Evolutionary conservation across 2,888 invertebrate genomes (phyloP).

Genomic region (Tetragnatha montana): DNA sequence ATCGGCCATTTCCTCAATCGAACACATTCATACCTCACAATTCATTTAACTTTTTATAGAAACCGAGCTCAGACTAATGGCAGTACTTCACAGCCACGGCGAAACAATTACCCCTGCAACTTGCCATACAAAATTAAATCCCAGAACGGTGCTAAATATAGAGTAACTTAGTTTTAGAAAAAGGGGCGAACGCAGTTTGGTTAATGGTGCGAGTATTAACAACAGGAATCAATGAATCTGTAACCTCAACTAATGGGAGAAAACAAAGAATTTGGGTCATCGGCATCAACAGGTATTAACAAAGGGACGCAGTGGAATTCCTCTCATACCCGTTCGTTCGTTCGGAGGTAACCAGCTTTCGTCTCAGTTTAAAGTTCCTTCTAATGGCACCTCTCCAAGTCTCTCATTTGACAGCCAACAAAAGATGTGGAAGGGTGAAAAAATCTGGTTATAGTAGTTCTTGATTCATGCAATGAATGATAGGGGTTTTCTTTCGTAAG

Average conservation of each 20-base stretch:
- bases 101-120: not conserved
- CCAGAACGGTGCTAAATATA: not conserved
- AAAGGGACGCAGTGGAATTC: constrained; percentile 20
- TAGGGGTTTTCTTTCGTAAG: too few species aligned
- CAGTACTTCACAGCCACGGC: not conserved
- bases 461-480: too few species aligned
- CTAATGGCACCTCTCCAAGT: constrained; percentile 6
- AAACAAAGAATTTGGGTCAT: constrained; percentile 50
- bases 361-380: not conserved
- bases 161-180: not conserved
- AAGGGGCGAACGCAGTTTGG: not conserved
- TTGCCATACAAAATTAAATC: not conserved
- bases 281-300: constrained; percentile 8
- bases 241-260: not conserved
- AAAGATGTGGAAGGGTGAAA: not conserved
- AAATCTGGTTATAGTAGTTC: not conserved
- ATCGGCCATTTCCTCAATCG: too few species aligned
- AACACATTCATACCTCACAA: too few species aligned
- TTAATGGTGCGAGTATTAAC: not conserved
- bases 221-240: constrained; percentile 4
- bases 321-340: not conserved
- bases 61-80: not conserved
- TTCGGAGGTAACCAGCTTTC: constrained; percentile 17
- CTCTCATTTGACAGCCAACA: not conserved
- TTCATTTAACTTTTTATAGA: too few species aligned